Evolutionary conservation across 2,113 vertebrate genomes (phyloP), one percentile per base, ranked within the genome.

Genomic region (Rallus limicola): DNA sequence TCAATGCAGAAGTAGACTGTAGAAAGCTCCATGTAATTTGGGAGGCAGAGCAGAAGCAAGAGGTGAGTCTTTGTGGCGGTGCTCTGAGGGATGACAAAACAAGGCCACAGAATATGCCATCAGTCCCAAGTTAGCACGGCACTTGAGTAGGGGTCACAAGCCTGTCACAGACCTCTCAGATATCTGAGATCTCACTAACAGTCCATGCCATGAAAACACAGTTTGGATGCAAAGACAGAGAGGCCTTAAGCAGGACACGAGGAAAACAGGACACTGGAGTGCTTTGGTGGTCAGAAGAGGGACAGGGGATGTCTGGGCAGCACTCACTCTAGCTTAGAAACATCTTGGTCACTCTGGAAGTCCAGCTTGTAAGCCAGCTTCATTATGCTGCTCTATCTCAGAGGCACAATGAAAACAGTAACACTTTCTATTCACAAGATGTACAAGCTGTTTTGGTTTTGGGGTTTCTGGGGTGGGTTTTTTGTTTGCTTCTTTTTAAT

Each of bases 121-220:
- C 1, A 0, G 23, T 24, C 28, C 58, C 86, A 55, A 86, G 33
- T 25, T 19, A 34, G 75, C 42, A 60, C 18, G 79, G 42, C 28
- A 63, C 38, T 64, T 19, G 21, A 13, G 18, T 11, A 4, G 16
- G 7, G 4, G 5, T 31, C 21, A 56, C 1, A 1, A 84, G 16
- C 24, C 59, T 3, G 2, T 8, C 82, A 82, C 62, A 82, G 70
- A 64, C 40, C 52, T 78, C 48, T 59, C 23, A 10, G 34, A 44
- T 53, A 53, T 25, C 10, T 16, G 18, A 77, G 46, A 1, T 26
- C 9, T 10, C 58, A 52, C 33, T 53, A 50, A 23, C 34, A 50
- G 28, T 26, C 55, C 2, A 0, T 17, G 25, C 33, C 8, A 10
- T 11, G 19, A 63, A 63, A 40, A 44, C 0, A 2, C 6, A 38